These are phyloP conservation scores for Onychomys leucogaster DNA, from an alignment of 2,797 vertebrate genomes.

Conservation along the genomic window DNA sequence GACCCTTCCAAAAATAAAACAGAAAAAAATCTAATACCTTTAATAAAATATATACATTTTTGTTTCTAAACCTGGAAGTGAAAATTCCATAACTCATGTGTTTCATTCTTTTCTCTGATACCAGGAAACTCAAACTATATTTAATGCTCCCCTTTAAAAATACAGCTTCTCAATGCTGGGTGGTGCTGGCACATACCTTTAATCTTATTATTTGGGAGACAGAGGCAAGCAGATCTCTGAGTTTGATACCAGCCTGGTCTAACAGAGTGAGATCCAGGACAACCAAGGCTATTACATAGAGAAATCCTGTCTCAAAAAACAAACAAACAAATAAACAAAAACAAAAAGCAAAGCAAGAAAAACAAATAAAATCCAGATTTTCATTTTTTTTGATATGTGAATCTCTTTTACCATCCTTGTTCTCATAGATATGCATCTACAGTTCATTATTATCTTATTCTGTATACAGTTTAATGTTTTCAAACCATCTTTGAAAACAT, in stretches of 20 bases:
- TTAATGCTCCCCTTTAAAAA: background rate
- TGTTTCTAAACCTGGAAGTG: background rate
- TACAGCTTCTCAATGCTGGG: background rate
- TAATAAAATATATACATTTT: background rate
- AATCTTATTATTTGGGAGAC: too few relatives aligned
- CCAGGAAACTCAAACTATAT: slow-evolving; percentile 37
- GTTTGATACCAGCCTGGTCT: background rate
- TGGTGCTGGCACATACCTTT: background rate
- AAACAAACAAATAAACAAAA: background rate
- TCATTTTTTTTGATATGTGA: background rate
- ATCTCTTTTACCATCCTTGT: background rate
- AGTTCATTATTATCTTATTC: slow-evolving; percentile 3
- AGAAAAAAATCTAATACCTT: background rate
- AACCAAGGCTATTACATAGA: background rate
- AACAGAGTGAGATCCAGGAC: background rate
- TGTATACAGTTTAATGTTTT: slow-evolving; percentile 34
- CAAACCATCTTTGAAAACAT: background rate
- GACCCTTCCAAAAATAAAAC: background rate
- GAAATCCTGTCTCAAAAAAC: background rate
- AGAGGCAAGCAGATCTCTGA: background rate
- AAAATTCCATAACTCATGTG: slow-evolving; percentile 9
- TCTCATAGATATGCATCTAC: slow-evolving; percentile 1
- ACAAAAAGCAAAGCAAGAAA: background rate
- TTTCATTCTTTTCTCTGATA: slow-evolving; percentile 31
- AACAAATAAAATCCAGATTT: background rate